Evolutionary conservation across 2,888 invertebrate genomes (phyloP).

Genomic region (Alloplasta piceator): DNA sequence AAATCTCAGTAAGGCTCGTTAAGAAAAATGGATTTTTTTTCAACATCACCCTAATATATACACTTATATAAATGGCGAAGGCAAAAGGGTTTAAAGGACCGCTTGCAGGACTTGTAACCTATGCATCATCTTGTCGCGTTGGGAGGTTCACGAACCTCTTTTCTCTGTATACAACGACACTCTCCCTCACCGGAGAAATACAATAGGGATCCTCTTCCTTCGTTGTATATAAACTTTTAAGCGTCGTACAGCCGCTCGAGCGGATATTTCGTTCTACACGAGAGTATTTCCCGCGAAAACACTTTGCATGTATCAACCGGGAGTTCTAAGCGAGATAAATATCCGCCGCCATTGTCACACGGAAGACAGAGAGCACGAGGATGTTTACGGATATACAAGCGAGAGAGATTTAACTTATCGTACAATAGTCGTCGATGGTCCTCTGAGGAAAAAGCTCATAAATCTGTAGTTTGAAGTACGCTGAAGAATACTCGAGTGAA

Average conservation of each 20-base stretch:
- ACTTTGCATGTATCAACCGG: slow-evolving; percentile 58
- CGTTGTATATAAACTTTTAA: background rate
- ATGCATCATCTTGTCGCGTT: slow-evolving; percentile 82
- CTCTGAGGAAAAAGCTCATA: background rate
- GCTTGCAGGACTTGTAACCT: slow-evolving; percentile 64
- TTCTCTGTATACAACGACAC: background rate
- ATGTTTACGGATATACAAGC: slow-evolving; percentile 14
- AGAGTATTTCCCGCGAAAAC: slow-evolving; percentile 65
- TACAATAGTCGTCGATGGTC: background rate
- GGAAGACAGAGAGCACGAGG: slow-evolving; percentile 22
- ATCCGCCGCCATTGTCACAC: slow-evolving; percentile 32
- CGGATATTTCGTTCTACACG: background rate
- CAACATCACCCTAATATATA: too few species aligned
- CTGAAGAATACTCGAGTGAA: background rate
- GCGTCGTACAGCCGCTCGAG: background rate
- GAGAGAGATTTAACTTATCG: slow-evolving; percentile 18
- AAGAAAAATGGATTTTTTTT: background rate
- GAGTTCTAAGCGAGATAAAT: slow-evolving; percentile 36
- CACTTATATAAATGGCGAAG: background rate
- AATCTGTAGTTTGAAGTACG: background rate
- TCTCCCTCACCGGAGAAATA: slow-evolving; percentile 43
- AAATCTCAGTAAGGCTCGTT: too few species aligned
- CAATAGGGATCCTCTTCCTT: slow-evolving; percentile 53
- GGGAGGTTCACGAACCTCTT: slow-evolving; percentile 74
- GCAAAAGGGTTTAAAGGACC: slow-evolving; percentile 46